Evolutionary conservation across 2,113 vertebrate species (phyloP).

Genomic region (Tragelaphus buxtoni): DNA sequence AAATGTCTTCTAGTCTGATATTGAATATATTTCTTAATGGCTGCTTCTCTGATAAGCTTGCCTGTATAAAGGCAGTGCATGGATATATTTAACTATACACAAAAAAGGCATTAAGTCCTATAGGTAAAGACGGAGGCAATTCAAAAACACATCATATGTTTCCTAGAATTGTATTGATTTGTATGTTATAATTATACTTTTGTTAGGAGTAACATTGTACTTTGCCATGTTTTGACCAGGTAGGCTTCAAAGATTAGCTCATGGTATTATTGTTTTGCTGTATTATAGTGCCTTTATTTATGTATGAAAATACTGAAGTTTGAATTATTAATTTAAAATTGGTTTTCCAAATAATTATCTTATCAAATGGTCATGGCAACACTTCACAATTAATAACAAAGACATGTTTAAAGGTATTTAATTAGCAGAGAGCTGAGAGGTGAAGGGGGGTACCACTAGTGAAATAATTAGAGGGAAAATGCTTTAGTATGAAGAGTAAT

Average conservation of each 20-base stretch:
- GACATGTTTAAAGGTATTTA: conserved; percentile 63
- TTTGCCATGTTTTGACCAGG: not conserved
- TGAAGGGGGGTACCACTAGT: conserved; percentile 39
- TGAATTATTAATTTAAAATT: conserved; percentile 43
- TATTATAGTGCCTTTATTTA: not conserved
- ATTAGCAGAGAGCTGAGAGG: conserved; percentile 60
- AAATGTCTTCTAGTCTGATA: conserved; percentile 62
- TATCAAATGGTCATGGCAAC: conserved; percentile 50
- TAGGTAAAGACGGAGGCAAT: not conserved
- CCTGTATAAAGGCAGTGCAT: conserved; percentile 20
- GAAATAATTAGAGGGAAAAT: conserved; percentile 65
- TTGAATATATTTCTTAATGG: conserved; percentile 66
- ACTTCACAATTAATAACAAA: conserved; percentile 61
- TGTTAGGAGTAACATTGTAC: not conserved
- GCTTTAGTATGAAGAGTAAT: conserved; percentile 64
- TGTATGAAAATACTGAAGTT: not conserved
- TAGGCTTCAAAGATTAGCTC: not conserved
- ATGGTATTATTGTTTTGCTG: not conserved
- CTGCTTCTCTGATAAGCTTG: conserved; percentile 48
- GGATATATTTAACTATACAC: not conserved
- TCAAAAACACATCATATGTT: not conserved
- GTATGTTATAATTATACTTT: not conserved
- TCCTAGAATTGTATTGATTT: not conserved
- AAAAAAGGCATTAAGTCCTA: not conserved
- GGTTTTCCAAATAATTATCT: conserved; percentile 58